Evolutionary conservation across 2,797 vertebrate genomes (phyloP).

Genomic region (Simalia tracyae): DNA sequence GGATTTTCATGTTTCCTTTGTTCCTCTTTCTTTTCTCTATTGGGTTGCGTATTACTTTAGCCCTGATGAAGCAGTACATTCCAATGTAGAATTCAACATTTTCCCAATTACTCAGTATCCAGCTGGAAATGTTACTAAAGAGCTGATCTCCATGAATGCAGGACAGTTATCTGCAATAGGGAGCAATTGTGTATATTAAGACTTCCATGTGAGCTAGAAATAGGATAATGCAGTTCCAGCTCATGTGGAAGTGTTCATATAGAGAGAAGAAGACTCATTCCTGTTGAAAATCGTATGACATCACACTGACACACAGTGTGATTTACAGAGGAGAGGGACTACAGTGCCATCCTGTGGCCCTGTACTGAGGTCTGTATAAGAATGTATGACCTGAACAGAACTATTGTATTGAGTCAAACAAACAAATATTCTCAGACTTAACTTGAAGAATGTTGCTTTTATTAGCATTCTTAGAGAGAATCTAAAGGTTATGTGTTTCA

Average conservation of each 20-base stretch:
- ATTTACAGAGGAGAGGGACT: not conserved
- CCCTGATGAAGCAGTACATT: not conserved
- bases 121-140: not conserved
- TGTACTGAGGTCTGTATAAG: not conserved
- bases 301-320: not conserved
- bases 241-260: not conserved
- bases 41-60: not conserved
- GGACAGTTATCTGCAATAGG: not conserved
- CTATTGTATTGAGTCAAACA: not conserved
- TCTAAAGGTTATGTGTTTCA: not conserved
- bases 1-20: not conserved
- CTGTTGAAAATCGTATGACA: not conserved
- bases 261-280: not conserved
- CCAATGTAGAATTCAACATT: not conserved
- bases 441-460: not conserved
- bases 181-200: not conserved
- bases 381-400: not conserved
- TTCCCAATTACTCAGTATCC: not conserved
- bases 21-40: not conserved
- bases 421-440: not conserved
- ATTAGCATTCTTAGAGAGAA: not conserved
- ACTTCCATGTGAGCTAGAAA: not conserved
- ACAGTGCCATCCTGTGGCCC: not conserved
- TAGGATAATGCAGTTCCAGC: not conserved
- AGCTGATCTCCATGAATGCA: not conserved